These are phyloP conservation scores for Hippopotamyrus pictus DNA, from an alignment of 2,797 vertebrate species.

Conservation along the genomic window DNA sequence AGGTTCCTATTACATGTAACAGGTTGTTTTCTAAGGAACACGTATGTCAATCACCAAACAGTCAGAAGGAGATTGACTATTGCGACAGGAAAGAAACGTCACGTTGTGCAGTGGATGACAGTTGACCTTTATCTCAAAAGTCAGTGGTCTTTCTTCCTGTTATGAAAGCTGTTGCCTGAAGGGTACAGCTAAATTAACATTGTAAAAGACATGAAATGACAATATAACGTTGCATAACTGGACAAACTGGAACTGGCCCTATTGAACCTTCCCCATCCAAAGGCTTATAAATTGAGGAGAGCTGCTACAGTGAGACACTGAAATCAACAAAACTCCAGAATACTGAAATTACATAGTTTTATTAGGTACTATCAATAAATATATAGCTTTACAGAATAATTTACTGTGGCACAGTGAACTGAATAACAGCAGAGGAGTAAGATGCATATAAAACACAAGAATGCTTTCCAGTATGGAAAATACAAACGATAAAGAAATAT, in stretches of 20 bases:
- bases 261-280: neutral
- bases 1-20: neutral
- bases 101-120: neutral
- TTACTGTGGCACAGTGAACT: neutral
- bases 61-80: neutral
- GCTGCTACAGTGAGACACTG: neutral
- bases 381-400: neutral
- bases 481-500: neutral
- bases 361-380: neutral
- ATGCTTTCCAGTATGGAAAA: constrained; percentile 21
- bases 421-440: neutral
- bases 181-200: neutral
- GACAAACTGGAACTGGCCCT: neutral
- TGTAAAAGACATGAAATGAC: neutral
- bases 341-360: neutral
- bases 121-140: neutral
- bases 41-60: neutral
- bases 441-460: constrained; percentile 16
- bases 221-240: neutral
- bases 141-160: neutral
- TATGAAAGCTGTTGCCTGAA: neutral
- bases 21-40: neutral
- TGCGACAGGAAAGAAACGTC: neutral
- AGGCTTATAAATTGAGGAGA: neutral
- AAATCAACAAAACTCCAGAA: neutral